These are phyloP conservation scores for Epinotia nisella DNA, from an alignment of 2,888 invertebrate species.

Conservation along the genomic window DNA sequence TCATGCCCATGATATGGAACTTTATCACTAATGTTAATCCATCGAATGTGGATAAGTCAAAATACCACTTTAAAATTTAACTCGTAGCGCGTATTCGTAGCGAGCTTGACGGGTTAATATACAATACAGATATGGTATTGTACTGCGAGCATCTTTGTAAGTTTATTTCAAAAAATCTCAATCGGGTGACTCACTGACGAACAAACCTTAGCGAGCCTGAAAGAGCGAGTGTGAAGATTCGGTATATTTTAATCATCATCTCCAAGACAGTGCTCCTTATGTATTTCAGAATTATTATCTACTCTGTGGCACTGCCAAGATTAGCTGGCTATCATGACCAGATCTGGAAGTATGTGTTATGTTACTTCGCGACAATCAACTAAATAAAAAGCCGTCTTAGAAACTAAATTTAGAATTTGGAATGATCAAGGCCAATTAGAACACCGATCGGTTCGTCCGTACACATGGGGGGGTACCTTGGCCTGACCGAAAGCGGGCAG, in stretches of 20 bases:
- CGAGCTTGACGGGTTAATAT: too few species aligned
- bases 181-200: not conserved
- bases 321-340: not conserved
- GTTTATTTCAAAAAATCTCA: too few species aligned
- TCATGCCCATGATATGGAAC: too few species aligned
- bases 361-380: conserved; percentile 24
- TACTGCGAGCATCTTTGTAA: too few species aligned
- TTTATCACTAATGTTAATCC: too few species aligned
- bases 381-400: conserved; percentile 57
- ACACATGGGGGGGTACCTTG: conserved; percentile 78
- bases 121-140: too few species aligned
- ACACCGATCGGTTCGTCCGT: conserved; percentile 75
- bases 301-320: not conserved
- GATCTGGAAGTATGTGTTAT: not conserved
- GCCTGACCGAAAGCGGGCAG: conserved; percentile 83
- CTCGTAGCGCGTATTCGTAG: too few species aligned
- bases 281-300: not conserved
- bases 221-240: not conserved
- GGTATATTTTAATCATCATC: not conserved
- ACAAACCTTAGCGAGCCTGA: not conserved
- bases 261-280: not conserved
- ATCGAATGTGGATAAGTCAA: too few species aligned
- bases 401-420: conserved; percentile 82
- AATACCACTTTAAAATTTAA: too few species aligned
- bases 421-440: conserved; percentile 79